Conservation (phyloP, 2,888 invertebrate species). For the Chydorus sphaericus region DNA sequence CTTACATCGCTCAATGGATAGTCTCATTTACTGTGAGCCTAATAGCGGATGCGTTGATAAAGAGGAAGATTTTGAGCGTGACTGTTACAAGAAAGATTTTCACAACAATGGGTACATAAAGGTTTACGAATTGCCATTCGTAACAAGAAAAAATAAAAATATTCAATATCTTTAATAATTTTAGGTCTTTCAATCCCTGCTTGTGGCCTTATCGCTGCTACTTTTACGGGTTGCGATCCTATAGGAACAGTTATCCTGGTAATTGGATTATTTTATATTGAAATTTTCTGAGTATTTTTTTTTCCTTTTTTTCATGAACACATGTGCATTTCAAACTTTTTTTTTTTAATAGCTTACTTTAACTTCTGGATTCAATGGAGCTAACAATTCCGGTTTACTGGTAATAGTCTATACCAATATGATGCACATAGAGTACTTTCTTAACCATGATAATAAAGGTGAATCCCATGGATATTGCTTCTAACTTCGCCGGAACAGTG, state of each 20-base stretch:
- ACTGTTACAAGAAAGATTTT: not conserved
- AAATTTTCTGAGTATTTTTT: too few relatives aligned
- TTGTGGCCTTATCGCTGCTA: conserved; percentile 44
- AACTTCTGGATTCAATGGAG: conserved; percentile 40
- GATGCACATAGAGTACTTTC: too few relatives aligned
- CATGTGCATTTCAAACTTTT: conserved; percentile 19
- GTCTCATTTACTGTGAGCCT: conserved; percentile 53
- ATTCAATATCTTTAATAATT: too few relatives aligned
- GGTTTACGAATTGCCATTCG: too few relatives aligned
- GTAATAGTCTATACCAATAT: too few relatives aligned
- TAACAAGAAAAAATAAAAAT: too few relatives aligned
- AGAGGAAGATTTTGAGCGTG: too few relatives aligned
- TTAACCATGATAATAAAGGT: too few relatives aligned
- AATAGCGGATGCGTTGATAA: conserved; percentile 50
- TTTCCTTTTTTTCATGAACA: too few relatives aligned
- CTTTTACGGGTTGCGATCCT: conserved; percentile 32
- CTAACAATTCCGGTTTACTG: conserved; percentile 27
- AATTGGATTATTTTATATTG: too few relatives aligned
- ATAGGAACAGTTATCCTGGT: conserved; percentile 22
- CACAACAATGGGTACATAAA: not conserved
- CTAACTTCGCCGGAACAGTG: not conserved
- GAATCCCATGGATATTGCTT: conserved; percentile 3
- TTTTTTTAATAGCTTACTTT: conserved; percentile 9
- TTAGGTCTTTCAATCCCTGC: conserved; percentile 36
- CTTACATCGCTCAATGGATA: conserved; percentile 55